A percentile compares a stretch with the other conserved stretches of the same genome.
phyloP scores from a whole-genome alignment of 2,113 vertebrate genomes.

The Callipepla squamata region DNA sequence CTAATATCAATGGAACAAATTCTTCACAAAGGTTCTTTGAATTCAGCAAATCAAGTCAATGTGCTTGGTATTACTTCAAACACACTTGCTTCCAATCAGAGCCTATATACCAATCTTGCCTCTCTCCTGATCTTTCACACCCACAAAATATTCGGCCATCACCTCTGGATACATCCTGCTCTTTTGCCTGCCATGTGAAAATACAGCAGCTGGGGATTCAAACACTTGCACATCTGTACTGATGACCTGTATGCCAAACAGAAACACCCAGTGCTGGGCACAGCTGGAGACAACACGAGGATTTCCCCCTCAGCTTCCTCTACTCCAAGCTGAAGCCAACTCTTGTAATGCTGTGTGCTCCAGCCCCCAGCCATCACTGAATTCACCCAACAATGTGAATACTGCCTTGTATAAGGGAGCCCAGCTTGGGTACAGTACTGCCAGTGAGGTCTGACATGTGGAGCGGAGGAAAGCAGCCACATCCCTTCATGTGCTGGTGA shows the following conservation, averaged over 20 bases:
- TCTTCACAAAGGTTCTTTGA: background rate
- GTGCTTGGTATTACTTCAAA: background rate
- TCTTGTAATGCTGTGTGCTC: background rate
- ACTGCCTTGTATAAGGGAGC: background rate
- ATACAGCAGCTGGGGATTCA: background rate
- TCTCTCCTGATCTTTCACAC: background rate
- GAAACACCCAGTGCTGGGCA: background rate
- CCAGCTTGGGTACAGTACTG: background rate
- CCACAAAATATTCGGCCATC: background rate
- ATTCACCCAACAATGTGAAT: background rate
- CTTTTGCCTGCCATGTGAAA: background rate
- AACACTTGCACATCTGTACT: background rate
- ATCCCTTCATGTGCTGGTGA: rapidly evolving
- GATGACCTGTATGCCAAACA: background rate
- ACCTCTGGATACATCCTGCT: background rate
- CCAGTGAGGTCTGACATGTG: background rate
- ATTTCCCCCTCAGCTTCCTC: background rate
- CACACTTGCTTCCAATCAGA: background rate
- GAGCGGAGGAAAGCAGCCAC: background rate
- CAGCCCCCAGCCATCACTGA: background rate
- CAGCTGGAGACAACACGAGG: background rate
- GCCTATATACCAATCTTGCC: background rate
- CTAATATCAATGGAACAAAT: background rate
- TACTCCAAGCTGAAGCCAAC: background rate
- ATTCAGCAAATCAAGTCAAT: background rate